These are phyloP conservation scores for Ctena decussata DNA, from an alignment of 2,888 invertebrate genomes.

Conservation along the genomic window DNA sequence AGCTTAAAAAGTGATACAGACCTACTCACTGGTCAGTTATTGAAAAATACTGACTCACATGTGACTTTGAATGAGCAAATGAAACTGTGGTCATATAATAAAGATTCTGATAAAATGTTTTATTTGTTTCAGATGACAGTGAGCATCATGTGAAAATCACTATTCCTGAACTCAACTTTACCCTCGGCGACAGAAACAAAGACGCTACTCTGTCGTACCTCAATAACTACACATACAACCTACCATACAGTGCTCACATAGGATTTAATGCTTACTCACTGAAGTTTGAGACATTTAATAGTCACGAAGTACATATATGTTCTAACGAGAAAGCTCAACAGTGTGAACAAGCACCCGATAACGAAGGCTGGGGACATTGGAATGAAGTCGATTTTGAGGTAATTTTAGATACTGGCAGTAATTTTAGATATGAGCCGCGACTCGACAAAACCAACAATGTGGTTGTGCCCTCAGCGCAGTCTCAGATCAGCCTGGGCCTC, in stretches of 20 bases:
- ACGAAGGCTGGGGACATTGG: conserved; percentile 21
- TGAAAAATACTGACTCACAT: too few species aligned
- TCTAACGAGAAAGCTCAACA: conserved; percentile 21
- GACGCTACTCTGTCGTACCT: conserved; percentile 15
- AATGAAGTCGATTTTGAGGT: conserved; percentile 44
- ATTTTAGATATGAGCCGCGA: too few species aligned
- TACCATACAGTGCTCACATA: conserved; percentile 54
- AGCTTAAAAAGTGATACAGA: too few species aligned
- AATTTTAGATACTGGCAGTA: background rate
- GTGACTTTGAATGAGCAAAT: too few species aligned
- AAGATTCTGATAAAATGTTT: too few species aligned
- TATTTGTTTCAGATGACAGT: conserved; percentile 1
- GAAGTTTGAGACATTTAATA: conserved; percentile 32
- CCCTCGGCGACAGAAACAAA: conserved; percentile 38
- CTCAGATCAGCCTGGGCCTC: too few species aligned
- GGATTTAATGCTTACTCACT: conserved; percentile 29
- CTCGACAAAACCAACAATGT: too few species aligned
- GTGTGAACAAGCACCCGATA: conserved; percentile 27
- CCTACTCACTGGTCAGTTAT: too few species aligned
- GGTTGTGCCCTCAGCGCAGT: too few species aligned
- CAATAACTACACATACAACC: conserved; percentile 51
- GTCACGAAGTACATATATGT: conserved; percentile 52
- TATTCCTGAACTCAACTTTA: conserved; percentile 57
- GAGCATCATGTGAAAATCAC: conserved; percentile 43
- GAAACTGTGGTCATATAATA: too few species aligned